These are phyloP conservation scores for Fregetta grallaria DNA, from an alignment of 2,113 vertebrate species.

Conservation along the genomic window DNA sequence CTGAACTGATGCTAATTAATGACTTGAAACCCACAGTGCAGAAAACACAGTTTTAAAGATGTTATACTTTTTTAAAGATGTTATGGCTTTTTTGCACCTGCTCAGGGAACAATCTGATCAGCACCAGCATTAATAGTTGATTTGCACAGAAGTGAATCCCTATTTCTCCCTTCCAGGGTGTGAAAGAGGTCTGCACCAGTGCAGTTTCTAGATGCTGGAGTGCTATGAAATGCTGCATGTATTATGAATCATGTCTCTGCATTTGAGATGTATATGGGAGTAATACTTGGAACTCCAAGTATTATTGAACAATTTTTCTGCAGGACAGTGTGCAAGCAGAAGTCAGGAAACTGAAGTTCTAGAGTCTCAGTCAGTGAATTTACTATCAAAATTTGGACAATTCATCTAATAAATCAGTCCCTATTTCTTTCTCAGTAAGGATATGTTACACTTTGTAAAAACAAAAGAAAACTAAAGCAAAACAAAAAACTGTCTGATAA, in stretches of 20 bases:
- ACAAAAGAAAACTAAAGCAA: not conserved
- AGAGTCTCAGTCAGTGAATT: not conserved
- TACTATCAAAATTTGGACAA: not conserved
- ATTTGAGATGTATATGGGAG: not conserved
- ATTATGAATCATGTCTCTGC: not conserved
- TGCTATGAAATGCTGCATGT: not conserved
- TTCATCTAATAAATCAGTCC: not conserved
- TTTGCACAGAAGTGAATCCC: not conserved
- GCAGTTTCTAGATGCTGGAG: not conserved
- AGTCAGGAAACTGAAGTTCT: not conserved
- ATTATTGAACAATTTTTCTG: not conserved
- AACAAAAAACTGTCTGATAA: not conserved
- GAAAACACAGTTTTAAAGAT: not conserved
- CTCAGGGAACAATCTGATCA: not conserved
- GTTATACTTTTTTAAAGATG: not conserved
- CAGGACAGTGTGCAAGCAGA: not conserved
- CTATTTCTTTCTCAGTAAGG: not conserved
- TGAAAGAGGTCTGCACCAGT: not conserved
- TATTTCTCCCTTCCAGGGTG: not conserved
- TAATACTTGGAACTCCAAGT: not conserved
- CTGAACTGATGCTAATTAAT: not conserved
- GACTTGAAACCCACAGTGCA: not conserved
- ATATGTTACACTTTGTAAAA: not conserved
- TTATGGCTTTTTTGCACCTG: not conserved
- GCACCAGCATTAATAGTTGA: not conserved